Percentiles rank a stretch among this genome's conserved stretches.
These are phyloP conservation scores for Odontothrips loti DNA, from an alignment of 2,888 invertebrate genomes.

Conservation along the genomic window DNA sequence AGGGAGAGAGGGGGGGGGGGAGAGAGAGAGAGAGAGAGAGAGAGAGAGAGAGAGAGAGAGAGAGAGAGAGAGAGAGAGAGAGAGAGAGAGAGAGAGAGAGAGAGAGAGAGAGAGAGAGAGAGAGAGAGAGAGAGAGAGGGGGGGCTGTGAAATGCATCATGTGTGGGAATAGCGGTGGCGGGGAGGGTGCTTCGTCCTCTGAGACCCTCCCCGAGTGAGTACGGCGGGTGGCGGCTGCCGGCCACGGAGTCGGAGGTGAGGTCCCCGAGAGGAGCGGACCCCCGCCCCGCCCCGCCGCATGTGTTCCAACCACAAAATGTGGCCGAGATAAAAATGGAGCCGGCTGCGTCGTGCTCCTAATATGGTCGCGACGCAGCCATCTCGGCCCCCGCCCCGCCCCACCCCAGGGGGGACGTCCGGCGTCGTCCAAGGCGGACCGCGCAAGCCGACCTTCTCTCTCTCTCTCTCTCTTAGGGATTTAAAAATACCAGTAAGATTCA, in stretches of 20 bases:
- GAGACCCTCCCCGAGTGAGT: too few relatives aligned
- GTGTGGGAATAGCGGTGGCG: too few relatives aligned
- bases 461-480: neutral
- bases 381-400: neutral
- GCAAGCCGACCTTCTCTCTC: neutral
- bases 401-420: neutral
- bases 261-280: too few relatives aligned
- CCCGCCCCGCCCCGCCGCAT: neutral
- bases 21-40: neutral
- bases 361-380: slow-evolving; percentile 2
- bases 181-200: too few relatives aligned
- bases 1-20: neutral
- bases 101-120: neutral
- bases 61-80: neutral
- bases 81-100: neutral
- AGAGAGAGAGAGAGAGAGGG: neutral
- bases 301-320: slow-evolving; percentile 20
- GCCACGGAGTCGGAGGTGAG: too few relatives aligned
- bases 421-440: too few relatives aligned
- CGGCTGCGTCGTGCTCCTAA: slow-evolving; percentile 1
- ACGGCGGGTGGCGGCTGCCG: too few relatives aligned
- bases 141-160: neutral
- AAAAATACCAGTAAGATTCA: too few relatives aligned
- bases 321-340: neutral
- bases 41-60: neutral